Evolutionary conservation across 2,888 invertebrate species (phyloP), one percentile per base, ranked within the genome.

Genomic region (Drosophila tripunctata): DNA sequence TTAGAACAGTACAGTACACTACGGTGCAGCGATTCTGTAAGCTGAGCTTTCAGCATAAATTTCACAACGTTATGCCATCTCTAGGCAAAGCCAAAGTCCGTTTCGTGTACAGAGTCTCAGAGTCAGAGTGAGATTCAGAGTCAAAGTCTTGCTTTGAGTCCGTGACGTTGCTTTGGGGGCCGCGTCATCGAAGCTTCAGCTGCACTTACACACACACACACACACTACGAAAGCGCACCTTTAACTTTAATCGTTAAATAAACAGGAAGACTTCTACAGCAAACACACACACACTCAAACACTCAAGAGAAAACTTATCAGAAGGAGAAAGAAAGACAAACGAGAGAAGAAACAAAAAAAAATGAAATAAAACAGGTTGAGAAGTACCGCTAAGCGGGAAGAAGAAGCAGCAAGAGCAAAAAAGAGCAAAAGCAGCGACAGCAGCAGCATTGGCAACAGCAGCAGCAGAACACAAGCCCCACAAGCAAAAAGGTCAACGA

Each of bases 401-500:
- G 64, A 75, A 78, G 50, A 50, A 73, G 69, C 6, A 62, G 48
- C 17, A 52, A 55, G 33, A 71, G 38, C 50, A 60, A 35, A n/a
- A n/a, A n/a, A n/a, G 55, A 40, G 21, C 21, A 22, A 38, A 21
- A n/a, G 15, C 50, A 17, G 35, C 33, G 14, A 10, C 44, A 8
- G 50, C 30, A 33, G 63, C 41, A 47, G 27, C 55, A 35, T 30
- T 15, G 27, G 47, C 40, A 24, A 36, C 63, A 65, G 48, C 45
- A 45, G 38, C 67, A 67, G 54, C 63, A 69, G 65, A 62, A 69
- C 47, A 70, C 73, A 62, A 74, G 73, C 70, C 74, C 62, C 69
- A 67, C 58, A 67, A 73, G 67, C 57, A 78, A 81, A 68, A 81
- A 89, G 89, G 89, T 89, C 89, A 89, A 88, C 89, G 89, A 89